phyloP scores from a whole-genome alignment of 2,113 vertebrate species.

The Zosterops japonicus region DNA sequence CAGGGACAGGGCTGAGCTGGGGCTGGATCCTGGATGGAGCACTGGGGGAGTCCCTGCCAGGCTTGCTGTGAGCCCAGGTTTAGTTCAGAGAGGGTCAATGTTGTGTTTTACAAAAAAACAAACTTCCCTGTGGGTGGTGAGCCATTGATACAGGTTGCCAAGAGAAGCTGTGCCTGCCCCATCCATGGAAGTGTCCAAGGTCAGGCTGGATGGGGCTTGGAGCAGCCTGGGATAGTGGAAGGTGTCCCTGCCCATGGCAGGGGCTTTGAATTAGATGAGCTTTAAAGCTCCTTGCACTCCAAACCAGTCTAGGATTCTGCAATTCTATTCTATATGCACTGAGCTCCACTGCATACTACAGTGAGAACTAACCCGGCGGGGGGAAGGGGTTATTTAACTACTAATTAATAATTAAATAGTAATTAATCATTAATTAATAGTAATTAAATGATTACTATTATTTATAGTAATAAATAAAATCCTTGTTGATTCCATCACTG shows the following conservation, averaged over 20 bases:
- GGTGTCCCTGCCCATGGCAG: not conserved
- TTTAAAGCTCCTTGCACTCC: not conserved
- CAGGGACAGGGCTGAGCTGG: not conserved
- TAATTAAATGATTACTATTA: no score
- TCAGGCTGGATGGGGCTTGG: accelerated
- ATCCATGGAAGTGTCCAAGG: not conserved
- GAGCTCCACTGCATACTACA: not conserved
- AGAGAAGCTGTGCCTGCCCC: not conserved
- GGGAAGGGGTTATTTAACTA: no score
- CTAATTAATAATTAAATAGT: no score
- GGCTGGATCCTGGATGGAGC: not conserved
- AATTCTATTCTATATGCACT: not conserved
- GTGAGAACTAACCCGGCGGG: not conserved
- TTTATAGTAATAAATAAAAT: accelerated
- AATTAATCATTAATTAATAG: no score
- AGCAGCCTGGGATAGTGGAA: not conserved
- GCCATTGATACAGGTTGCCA: not conserved
- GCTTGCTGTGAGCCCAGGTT: accelerated
- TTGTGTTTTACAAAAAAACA: not conserved
- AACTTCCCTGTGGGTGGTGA: not conserved
- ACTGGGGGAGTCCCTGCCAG: not conserved
- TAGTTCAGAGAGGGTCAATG: not conserved
- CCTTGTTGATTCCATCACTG: accelerated
- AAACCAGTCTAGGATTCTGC: not conserved
- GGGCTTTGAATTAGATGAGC: not conserved